Conservation (phyloP, 2,113 vertebrate genomes). For the Muntiacus muntjak region DNA sequence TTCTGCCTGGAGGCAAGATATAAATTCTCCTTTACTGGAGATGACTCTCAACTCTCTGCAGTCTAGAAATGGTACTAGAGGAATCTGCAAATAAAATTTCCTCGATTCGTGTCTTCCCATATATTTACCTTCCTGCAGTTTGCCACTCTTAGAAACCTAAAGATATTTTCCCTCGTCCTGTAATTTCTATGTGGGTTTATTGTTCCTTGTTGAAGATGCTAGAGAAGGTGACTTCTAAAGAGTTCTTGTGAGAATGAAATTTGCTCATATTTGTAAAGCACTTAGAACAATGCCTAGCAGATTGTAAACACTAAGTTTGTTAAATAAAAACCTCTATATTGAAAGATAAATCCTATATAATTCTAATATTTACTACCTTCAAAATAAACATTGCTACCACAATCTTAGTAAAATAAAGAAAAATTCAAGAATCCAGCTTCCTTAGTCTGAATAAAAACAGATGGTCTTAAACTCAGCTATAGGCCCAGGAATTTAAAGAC, state of each 20-base stretch:
- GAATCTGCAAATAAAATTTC: background rate
- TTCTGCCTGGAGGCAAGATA: background rate
- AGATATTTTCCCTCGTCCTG: background rate
- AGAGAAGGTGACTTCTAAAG: background rate
- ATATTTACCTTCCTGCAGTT: background rate
- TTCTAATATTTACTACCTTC: background rate
- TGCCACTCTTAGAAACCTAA: background rate
- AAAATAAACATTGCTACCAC: background rate
- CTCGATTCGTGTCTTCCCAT: background rate
- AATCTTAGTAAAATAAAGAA: background rate
- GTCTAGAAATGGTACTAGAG: background rate
- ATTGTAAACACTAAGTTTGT: background rate
- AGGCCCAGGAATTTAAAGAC: background rate
- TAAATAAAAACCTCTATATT: background rate
- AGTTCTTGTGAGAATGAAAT: background rate
- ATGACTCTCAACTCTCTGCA: background rate
- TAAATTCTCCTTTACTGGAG: background rate
- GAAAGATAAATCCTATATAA: background rate
- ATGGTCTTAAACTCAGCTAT: background rate
- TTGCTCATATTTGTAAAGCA: background rate
- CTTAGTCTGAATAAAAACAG: slow-evolving; percentile 1
- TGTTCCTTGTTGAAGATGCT: background rate
- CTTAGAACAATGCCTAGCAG: background rate
- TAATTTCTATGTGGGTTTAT: background rate
- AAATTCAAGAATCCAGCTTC: background rate